Evolutionary conservation across 2,113 vertebrate species (phyloP), one percentile per base, ranked within the genome.

Genomic region (Opisthocomus hoazin): DNA sequence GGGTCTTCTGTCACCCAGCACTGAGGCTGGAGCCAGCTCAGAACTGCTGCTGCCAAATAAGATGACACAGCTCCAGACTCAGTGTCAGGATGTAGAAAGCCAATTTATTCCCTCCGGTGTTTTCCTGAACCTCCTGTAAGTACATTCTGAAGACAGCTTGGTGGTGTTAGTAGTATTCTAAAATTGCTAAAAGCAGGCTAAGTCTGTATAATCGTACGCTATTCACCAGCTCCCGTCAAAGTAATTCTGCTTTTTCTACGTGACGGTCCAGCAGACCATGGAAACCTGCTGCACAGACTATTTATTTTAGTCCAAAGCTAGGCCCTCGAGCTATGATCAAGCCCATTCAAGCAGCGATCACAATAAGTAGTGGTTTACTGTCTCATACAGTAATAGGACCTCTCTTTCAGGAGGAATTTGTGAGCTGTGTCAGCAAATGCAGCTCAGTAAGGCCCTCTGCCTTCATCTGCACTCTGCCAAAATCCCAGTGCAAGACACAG

Each of bases 181-280:
- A 91, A 97, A 97, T 96, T 93, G 82, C 77, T 96, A 93, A 97
- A 98, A 97, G 43, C 64, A 90, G 66, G 57, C 77, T 88, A 83
- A 66, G 69, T 89, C 89, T 97, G 86, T 96, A 94, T 96, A 97
- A 98, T 96, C 90, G 92, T 71, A 97, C 6, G 30, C 73, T 95
- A 89, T 97, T 97, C 89, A 94, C 91, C 48, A 94, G 45, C 46
- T 92, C 84, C 95, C 6, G 0, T 96, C 94, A 97, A 97, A 98
- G 83, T 61, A 97, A 91, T 97, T 97, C 91, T 93, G 43, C 77
- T 94, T 90, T 96, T 96, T 92, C 87, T 93, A 32, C 54, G 60
- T 81, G 92, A 96, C 6, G n/a, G 74, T 84, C 93, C 66, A 94
- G 82, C 80, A 84, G 95, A 97, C 69, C 93, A 95, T 91, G 65